Evolutionary conservation across 2,888 invertebrate genomes (phyloP), one percentile per base, ranked within the genome.

Genomic region (Aphodius granarius): DNA sequence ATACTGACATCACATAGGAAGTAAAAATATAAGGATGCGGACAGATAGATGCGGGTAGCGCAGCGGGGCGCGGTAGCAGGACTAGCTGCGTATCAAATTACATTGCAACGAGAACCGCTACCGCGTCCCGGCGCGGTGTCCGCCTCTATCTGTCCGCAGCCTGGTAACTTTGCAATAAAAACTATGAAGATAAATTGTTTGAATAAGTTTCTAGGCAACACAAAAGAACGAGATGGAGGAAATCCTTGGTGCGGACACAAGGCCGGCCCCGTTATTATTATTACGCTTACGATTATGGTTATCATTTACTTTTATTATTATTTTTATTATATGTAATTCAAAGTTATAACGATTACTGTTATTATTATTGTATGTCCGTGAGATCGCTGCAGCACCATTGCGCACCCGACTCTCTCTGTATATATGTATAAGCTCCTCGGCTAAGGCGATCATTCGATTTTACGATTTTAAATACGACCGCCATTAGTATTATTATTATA

Each of bases 311-410:
- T 85, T 85, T 82, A 82, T 78, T 81, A 82, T 86, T 86, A 86
- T 85, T 85, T 85, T 85, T 85, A 85, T 85, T 85, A 83, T 84
- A 85, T 85, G 85, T 86, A 86, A 86, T 86, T 86, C 84, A 81
- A 84, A 84, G 81, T 84, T 83, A 83, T 83, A 84, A 85, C 83
- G 83, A 84, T 85, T 84, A 85, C 84, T 84, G 83, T 85, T 83
- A 84, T 82, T 83, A 83, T 84, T 83, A 81, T 82, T 80, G 74
- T 75, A 78, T 79, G 81, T 81, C 80, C 81, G 78, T 81, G 80
- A 81, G 81, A 81, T 79, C 78, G 80, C 79, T 77, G 78, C 75
- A 21, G 23, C 68, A 76, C 74, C 74, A 74, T 76, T 76, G n/a
- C 73, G 73, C 72, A 72, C 20, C 20, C n/a, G 20, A n/a, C 18